Evolutionary conservation across 1,140 invertebrate species (phyloP).

Genomic region (Aricia agestis): DNA sequence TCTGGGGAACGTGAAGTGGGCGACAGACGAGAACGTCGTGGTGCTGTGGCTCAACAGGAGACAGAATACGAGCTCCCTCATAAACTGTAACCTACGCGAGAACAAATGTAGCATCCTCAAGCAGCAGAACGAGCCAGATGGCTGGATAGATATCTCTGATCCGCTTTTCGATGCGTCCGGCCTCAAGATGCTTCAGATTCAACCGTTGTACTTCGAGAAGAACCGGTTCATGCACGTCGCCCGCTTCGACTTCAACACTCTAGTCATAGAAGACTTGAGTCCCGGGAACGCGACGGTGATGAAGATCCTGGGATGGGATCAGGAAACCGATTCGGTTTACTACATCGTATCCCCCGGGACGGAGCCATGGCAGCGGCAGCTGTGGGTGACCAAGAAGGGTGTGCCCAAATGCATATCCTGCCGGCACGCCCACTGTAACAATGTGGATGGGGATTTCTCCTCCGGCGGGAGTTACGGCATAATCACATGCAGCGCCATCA

Average conservation of each 20-base stretch:
- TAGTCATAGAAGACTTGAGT: slow-evolving; percentile 79
- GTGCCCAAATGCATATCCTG: slow-evolving; percentile 70
- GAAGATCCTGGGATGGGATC: slow-evolving; percentile 66
- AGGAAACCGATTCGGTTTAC: slow-evolving; percentile 69
- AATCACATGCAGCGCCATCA: slow-evolving; percentile 50
- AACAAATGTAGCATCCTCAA: slow-evolving; percentile 68
- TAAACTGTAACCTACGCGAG: slow-evolving; percentile 73
- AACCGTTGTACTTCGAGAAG: slow-evolving; percentile 47
- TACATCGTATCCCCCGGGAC: slow-evolving; percentile 69
- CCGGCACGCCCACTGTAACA: slow-evolving; percentile 51
- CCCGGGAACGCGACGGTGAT: slow-evolving; percentile 73
- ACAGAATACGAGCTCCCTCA: slow-evolving; percentile 83
- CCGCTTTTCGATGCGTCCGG: slow-evolving; percentile 70
- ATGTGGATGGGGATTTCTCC: slow-evolving; percentile 46
- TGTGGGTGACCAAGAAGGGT: slow-evolving; percentile 66
- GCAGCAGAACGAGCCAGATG: slow-evolving; percentile 58
- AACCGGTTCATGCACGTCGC: slow-evolving; percentile 60
- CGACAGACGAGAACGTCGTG: slow-evolving; percentile 81
- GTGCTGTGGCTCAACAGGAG: slow-evolving; percentile 91
- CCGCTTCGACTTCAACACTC: slow-evolving; percentile 54
- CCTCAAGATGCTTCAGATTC: slow-evolving; percentile 59
- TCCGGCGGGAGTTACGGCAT: slow-evolving; percentile 47
- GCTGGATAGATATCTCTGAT: slow-evolving; percentile 66
- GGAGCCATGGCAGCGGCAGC: slow-evolving; percentile 73
- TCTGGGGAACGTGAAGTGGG: slow-evolving; percentile 85